Percentiles rank a stretch among this genome's conserved stretches.
phyloP scores from a whole-genome alignment of 2,888 invertebrate species.

The Craniophora ligustri region DNA sequence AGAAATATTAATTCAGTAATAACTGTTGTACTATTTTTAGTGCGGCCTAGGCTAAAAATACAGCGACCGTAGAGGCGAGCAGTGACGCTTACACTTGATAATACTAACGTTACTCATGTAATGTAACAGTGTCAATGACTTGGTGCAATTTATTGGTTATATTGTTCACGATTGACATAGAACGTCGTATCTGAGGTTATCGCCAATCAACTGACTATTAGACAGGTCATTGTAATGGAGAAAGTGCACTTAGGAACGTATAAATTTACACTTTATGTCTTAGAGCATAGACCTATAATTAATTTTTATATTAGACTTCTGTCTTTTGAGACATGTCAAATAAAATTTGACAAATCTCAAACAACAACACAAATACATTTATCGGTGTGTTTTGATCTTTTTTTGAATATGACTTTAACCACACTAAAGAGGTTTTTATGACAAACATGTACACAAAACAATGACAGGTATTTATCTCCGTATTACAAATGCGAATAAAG shows the following conservation, averaged over 20 bases:
- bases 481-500: conserved; percentile 44
- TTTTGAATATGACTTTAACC: too few relatives aligned
- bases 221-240: conserved; percentile 60
- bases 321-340: too few relatives aligned
- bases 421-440: too few relatives aligned
- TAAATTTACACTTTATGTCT: not conserved
- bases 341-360: too few relatives aligned
- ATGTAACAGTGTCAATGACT: conserved; percentile 83
- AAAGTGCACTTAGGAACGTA: conserved; percentile 28
- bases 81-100: conserved; percentile 85
- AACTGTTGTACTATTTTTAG: conserved; percentile 87
- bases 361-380: too few relatives aligned
- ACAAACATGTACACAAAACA: conserved; percentile 17
- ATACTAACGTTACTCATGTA: conserved; percentile 82
- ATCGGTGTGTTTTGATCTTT: too few relatives aligned
- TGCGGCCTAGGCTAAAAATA: conserved; percentile 88
- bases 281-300: too few relatives aligned
- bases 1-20: conserved; percentile 89
- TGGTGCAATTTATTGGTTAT: conserved; percentile 77
- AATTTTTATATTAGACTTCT: too few relatives aligned
- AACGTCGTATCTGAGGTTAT: conserved; percentile 63
- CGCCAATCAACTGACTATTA: conserved; percentile 61
- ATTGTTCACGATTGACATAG: conserved; percentile 66
- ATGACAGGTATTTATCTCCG: conserved; percentile 15
- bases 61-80: conserved; percentile 69